Evolutionary conservation across 2,113 vertebrate species (phyloP), one percentile per base, ranked within the genome.

Genomic region (Thymallus thymallus): DNA sequence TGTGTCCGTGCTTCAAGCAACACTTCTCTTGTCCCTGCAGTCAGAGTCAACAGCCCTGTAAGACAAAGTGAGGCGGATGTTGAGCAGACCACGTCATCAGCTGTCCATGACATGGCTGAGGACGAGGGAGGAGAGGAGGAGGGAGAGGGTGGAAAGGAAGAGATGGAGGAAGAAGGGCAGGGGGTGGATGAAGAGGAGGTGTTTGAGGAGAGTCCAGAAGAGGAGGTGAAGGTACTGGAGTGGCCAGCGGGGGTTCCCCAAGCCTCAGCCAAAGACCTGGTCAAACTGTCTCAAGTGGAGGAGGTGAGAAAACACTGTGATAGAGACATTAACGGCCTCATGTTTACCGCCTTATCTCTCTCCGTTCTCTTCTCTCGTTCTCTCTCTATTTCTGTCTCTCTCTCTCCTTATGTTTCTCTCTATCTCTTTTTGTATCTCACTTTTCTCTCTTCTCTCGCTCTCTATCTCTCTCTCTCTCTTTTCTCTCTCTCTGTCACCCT

Each of bases 191-290:
- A 86, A 66, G 65, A 81, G 67, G 83, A 69, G 23, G 80, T 75
- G 65, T 60, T 60, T 60, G 70, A 80, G 0, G 82, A 76, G 23
- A 80, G 74, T 6, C 86, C 90, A 7, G 85, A 94, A 32, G 91
- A 91, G 24, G 90, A 92, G 23, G 84, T 85, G 63, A 55, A 86
- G 71, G 86, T 88, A 69, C 86, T 88, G 72, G 88, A 90, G 83
- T 90, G 89, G 87, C 88, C 86, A 1, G 35, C 86, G 22, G 88
- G 91, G 68, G 95, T 96, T 0, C 89, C 91, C 61, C 92, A 92
- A 75, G 92, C 94, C 71, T 96, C 95, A 63, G 95, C 95, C 48
- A 95, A 97, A 80, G 96, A 97, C 78, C 93, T 98, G 82, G 96
- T 93, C 80, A 95, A 93, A 77, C 94, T 94, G 82, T 97, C 96